Evolutionary conservation across 2,113 vertebrate genomes (phyloP), one percentile per base, ranked within the genome.

Genomic region (Turdus rufiventris): DNA sequence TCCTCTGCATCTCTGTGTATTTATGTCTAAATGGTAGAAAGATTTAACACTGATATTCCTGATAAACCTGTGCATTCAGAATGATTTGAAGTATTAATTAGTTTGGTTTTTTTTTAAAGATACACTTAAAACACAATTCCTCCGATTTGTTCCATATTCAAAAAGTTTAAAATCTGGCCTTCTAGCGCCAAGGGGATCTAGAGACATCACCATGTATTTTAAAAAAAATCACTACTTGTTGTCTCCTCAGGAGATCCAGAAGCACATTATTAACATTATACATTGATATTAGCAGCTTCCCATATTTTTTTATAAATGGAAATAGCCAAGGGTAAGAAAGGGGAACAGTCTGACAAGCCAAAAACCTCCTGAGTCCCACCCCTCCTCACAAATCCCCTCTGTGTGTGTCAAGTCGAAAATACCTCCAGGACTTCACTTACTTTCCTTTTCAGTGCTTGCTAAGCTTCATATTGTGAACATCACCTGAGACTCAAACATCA

Each of bases 341-440:
- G 3, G 3, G n/a, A 79, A 31, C 9, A 56, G 40, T 10, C 0
- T 56, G 43, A 75, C 0, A 5, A 92, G 29, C 12, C 43, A 36
- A 23, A 56, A 78, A 42, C 4, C 7, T 62, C 9, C 33, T 3
- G 31, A 56, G 16, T 42, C 24, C 17, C 57, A 54, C 12, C 29
- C 25, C 66, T 67, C 34, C 28, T 34, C 78, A 77, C 47, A 70
- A 66, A 48, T 16, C 17, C 6, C 33, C 50, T 36, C 73, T 51
- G 19, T 7, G 13, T n/a, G 6, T 9, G 60, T 74, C 4, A 0
- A 42, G 34, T 42, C 67, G 40, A n/a, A 63, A 85, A 67, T 2
- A 8, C 28, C 21, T 21, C 61, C 56, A 79, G 21, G 53, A 38
- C 19, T 20, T 63, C 6, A 10, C 14, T 53, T 24, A 5, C 7